Percentiles rank a stretch among this genome's conserved stretches.
Conservation (phyloP, 2,888 invertebrate species). For the Scaptomyza reducta region DNA sequence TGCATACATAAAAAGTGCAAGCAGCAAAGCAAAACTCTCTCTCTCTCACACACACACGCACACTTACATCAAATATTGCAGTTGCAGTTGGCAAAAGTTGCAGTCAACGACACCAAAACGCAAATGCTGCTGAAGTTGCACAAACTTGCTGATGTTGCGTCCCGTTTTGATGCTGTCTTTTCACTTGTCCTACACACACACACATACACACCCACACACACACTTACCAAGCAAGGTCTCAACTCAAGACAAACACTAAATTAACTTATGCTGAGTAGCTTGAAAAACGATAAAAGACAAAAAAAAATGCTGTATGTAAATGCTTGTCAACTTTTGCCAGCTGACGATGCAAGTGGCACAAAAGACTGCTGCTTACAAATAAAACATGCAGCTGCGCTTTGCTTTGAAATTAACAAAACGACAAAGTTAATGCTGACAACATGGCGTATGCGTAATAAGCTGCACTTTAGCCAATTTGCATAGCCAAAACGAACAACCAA, state of each 20-base stretch:
- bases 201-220: not conserved
- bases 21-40: constrained; percentile 5
- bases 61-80: constrained; percentile 14
- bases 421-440: constrained; percentile 48
- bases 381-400: constrained; percentile 41
- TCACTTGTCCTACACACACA: constrained; percentile 18
- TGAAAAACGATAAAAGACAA: constrained; percentile 11
- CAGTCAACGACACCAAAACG: constrained; percentile 50
- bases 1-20: constrained; percentile 48
- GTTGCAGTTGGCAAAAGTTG: constrained; percentile 31
- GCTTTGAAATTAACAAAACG: constrained; percentile 66
- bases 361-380: not conserved
- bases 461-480: constrained; percentile 44
- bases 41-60: not conserved
- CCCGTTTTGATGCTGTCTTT: constrained; percentile 20
- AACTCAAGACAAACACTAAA: constrained; percentile 69
- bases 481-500: constrained; percentile 11
- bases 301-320: constrained; percentile 54
- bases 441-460: constrained; percentile 62
- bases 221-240: constrained; percentile 36
- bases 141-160: constrained; percentile 25
- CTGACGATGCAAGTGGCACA: constrained; percentile 36
- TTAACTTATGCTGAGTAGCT: constrained; percentile 75
- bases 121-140: constrained; percentile 34
- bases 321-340: constrained; percentile 58